phyloP scores from a whole-genome alignment of 2,113 vertebrate genomes.

The human (Homo sapiens) region GRCh38 chr4:16785001-16785500 shows the following conservation, averaged over 20 bases:
- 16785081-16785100: fast-evolving
- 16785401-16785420: fast-evolving
- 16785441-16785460: fast-evolving
- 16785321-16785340: neutral
- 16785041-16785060: neutral
- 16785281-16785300: neutral
- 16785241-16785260: neutral
- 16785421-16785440: neutral
- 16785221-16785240: neutral
- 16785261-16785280: neutral
- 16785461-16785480: neutral
- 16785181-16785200: neutral
- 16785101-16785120: neutral
- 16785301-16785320: neutral
- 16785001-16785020: neutral
- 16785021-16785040: neutral
- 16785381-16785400: fast-evolving
- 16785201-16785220: neutral
- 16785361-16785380: neutral
- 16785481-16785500: neutral
- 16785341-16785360: neutral
- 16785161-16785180: neutral
- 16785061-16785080: neutral
- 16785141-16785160: neutral
- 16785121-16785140: neutral